phyloP scores from a whole-genome alignment of 2,888 invertebrate genomes.

The Cephonodes hylas region DNA sequence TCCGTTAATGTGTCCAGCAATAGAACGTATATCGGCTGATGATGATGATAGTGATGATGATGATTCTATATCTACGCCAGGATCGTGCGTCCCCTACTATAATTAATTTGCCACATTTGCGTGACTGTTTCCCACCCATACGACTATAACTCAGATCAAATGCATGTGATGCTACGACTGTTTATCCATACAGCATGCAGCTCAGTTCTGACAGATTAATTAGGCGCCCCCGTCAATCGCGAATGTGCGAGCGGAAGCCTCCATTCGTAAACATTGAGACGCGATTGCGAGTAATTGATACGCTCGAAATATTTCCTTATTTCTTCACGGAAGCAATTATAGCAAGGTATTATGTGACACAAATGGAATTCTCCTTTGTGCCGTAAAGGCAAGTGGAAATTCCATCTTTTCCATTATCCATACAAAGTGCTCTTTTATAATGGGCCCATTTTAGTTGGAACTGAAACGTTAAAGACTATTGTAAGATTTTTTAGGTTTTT shows the following conservation, averaged over 20 bases:
- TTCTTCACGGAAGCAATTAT: slow-evolving; percentile 19
- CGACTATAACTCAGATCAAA: neutral
- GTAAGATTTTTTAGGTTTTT: neutral
- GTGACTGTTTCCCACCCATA: too few relatives aligned
- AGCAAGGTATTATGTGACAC: slow-evolving; percentile 17
- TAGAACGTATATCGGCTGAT: too few relatives aligned
- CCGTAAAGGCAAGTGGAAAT: slow-evolving; percentile 19
- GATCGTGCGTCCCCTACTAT: too few relatives aligned
- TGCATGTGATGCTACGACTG: neutral
- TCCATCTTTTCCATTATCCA: slow-evolving; percentile 12
- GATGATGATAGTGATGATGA: too few relatives aligned
- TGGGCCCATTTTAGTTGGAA: neutral
- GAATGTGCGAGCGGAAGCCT: neutral
- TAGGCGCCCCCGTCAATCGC: neutral
- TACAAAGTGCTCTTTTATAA: slow-evolving; percentile 5
- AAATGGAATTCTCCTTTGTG: slow-evolving; percentile 29
- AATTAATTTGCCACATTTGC: too few relatives aligned
- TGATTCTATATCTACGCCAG: too few relatives aligned
- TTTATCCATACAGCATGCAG: neutral
- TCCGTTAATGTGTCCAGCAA: too few relatives aligned
- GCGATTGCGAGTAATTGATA: slow-evolving; percentile 15
- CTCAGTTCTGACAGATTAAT: neutral
- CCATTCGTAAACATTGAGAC: slow-evolving; percentile 15
- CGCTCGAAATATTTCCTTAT: slow-evolving; percentile 16
- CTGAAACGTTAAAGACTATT: neutral